Conservation (phyloP, 2,113 vertebrate genomes). For the Pelusios castaneus region DNA sequence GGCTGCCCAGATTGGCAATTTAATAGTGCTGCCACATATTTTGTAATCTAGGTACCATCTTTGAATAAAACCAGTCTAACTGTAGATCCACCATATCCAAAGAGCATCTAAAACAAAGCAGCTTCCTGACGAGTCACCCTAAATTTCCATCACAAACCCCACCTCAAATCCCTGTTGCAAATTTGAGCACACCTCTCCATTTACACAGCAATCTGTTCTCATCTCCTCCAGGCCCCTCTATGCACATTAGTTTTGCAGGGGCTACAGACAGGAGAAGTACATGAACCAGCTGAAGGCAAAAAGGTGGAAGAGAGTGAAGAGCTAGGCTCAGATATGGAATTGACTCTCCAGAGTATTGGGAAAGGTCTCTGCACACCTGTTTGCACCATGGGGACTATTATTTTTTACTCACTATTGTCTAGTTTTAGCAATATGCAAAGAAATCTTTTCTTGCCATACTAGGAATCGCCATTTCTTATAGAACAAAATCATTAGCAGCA, state of each 20-base stretch:
- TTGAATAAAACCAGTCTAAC: not conserved
- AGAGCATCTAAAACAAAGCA: not conserved
- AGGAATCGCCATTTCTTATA: not conserved
- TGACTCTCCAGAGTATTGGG: not conserved
- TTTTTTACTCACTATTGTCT: not conserved
- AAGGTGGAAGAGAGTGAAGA: not conserved
- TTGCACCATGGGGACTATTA: too few relatives aligned
- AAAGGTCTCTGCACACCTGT: not conserved
- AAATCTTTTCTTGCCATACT: not conserved
- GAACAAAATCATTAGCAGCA: not conserved
- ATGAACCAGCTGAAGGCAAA: not conserved
- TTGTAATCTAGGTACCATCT: not conserved
- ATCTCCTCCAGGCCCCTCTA: not conserved
- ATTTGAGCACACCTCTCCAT: not conserved
- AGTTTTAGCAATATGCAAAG: not conserved
- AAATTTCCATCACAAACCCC: not conserved
- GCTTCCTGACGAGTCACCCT: not conserved
- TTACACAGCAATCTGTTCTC: not conserved
- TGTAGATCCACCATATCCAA: not conserved
- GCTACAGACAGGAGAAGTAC: not conserved
- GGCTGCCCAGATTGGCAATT: too few relatives aligned
- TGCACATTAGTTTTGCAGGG: not conserved
- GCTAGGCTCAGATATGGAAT: not conserved
- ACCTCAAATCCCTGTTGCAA: not conserved
- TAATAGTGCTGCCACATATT: too few relatives aligned